Base-by-base conservation (phyloP, 1,140 invertebrate genomes). In the Colletes latitarsis region DNA sequence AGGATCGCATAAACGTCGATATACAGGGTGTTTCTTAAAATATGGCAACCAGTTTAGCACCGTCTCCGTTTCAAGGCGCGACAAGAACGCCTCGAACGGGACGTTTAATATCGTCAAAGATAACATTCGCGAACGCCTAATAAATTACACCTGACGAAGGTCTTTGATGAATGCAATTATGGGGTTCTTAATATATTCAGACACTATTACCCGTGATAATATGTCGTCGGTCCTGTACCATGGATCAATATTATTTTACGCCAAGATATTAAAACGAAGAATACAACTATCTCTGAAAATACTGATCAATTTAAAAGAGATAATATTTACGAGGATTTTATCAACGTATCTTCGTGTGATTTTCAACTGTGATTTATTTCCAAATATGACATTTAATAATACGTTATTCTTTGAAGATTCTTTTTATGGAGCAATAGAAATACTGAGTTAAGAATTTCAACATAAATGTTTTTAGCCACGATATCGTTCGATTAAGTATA, bases 11-110 rank as follows among this genome's bases (percentile, higher is more conserved):
- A 12, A 46, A 57, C 49, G 19, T 68, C 64, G 19, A 68, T 21
- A 15, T 53, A 52, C n/a, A 21, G 14, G 21, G 39, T 49, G 53
- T 68, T 76, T 49, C 64, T 30, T 68, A 30, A 76, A 58, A 76
- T 69, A 39, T 19, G 15, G 8, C 39, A 19, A 17, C 0, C 21
- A 4, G n/a, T 58, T 49, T 57, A 10, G 17, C 2, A 21, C 10
- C 9, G n/a, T 67, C n/a, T 21, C 21, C 17, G 41, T 15, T 39
- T 3, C 12, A 3, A 10, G 15, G 3, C 10, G 12, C 21, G 60
- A 21, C 14, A 64, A 64, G 21, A 63, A 63, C 46, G 6, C 21
- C 0, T 52, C 15, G n/a, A 12, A 6, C n/a, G 0, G 0, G 9
- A 15, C 19, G 9, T 21, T 3, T 19, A 17, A 19, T 43, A 12